Evolutionary conservation across 2,113 vertebrate species (phyloP).

Genomic region (Strigops habroptila): DNA sequence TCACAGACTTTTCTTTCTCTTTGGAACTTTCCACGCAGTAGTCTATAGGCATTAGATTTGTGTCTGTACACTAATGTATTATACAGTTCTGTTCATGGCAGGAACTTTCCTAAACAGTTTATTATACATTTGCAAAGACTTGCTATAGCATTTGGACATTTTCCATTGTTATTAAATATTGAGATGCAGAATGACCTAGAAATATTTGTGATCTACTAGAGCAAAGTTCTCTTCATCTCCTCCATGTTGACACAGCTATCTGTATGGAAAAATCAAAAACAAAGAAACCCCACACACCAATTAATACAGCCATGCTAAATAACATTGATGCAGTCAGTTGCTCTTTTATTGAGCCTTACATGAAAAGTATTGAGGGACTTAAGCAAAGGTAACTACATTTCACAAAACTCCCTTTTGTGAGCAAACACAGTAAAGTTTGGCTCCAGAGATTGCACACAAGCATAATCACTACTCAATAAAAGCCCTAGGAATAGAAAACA

Average conservation of each 20-base stretch:
- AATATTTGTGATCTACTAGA: slow-evolving; percentile 65
- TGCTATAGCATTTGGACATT: slow-evolving; percentile 63
- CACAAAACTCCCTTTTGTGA: not conserved
- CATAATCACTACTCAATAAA: not conserved
- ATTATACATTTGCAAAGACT: slow-evolving; percentile 60
- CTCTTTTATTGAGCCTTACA: not conserved
- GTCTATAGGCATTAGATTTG: slow-evolving; percentile 72
- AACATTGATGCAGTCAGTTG: not conserved
- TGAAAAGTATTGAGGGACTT: not conserved
- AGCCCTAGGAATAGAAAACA: not conserved
- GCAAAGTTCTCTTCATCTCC: slow-evolving; percentile 49
- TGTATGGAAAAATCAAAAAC: slow-evolving; percentile 27
- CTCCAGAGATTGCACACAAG: not conserved
- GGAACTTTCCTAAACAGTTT: slow-evolving; percentile 61
- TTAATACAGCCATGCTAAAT: not conserved
- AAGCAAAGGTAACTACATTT: not conserved
- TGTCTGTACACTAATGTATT: slow-evolving; percentile 58
- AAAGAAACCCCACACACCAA: not conserved
- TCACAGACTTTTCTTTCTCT: slow-evolving; percentile 63
- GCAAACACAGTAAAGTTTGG: not conserved
- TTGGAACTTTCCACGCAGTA: slow-evolving; percentile 67
- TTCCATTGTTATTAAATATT: slow-evolving; percentile 55
- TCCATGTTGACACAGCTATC: slow-evolving; percentile 61
- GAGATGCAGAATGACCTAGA: slow-evolving; percentile 43
- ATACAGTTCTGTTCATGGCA: slow-evolving; percentile 74